Evolutionary conservation across 2,797 vertebrate genomes (phyloP), one percentile per base, ranked within the genome.

Genomic region (Hypotaenidia okinawae): DNA sequence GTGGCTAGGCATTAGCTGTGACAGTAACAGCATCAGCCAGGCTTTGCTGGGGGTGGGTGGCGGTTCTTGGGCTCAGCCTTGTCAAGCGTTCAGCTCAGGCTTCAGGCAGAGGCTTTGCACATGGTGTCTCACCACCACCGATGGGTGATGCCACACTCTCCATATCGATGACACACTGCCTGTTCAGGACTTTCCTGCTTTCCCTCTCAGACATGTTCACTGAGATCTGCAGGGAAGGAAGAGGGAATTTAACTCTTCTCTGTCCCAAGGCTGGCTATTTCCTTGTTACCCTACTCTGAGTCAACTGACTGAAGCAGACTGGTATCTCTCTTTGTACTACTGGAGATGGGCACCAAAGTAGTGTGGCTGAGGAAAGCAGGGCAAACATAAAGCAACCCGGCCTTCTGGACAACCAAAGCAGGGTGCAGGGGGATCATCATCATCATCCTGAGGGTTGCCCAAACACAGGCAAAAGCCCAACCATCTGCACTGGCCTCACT

Each of bases 81-180:
- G 58, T 47, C 66, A 43, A 62, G 19, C 1, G 2, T 86, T 82
- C 54, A 23, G 61, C 28, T 89, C 54, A 13, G 2, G 0, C 21
- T 32, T 45, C 57, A 35, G 74, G 85, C 82, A 58, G 41, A 70
- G 70, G 32, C 67, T 81, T 18, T 57, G 75, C 69, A 30, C 4
- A 0, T 11, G 54, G 30, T 33, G 13, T 61, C 19, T 63, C 49
- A 21, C 30, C 10, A 59, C 14, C 5, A 0, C 33, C 0, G 1
- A 7, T 0, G 11, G 58, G 27, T 9, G 37, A 49, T 66, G 69
- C 68, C 11, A 7, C 1, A 1, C 25, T 85, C 21, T 41, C 51
- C 52, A 37, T 28, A 16, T 39, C 24, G 10, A n/a, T 41, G 49
- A 41, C 39, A 63, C 18, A 4, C 10, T 0, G 1, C 75, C 59